These are phyloP conservation scores for Thymelicus lineola DNA, from an alignment of 2,888 invertebrate genomes.

Conservation along the genomic window DNA sequence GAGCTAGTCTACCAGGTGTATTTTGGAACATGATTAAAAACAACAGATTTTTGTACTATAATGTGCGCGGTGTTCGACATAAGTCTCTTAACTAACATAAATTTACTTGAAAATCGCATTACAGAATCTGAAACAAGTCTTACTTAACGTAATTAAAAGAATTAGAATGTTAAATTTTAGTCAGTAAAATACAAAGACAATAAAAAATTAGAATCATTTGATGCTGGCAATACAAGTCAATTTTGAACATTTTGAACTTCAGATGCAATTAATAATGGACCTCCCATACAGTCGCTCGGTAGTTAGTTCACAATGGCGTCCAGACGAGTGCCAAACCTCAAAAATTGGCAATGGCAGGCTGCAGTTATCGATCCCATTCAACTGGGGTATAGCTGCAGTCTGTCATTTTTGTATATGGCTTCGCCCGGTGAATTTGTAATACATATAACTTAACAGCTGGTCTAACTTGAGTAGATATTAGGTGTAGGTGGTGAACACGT, in stretches of 20 bases:
- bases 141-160: constrained; percentile 38
- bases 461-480: constrained; percentile 28
- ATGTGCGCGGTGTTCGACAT: constrained; percentile 70
- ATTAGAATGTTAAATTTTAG: constrained; percentile 52
- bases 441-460: constrained; percentile 27
- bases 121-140: constrained; percentile 47
- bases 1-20: constrained; percentile 55
- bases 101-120: constrained; percentile 43
- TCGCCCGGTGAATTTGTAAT: constrained; percentile 35
- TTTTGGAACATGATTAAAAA: constrained; percentile 69
- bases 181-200: constrained; percentile 48
- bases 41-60: constrained; percentile 73
- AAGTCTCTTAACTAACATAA: constrained; percentile 49
- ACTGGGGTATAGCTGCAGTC: constrained; percentile 26
- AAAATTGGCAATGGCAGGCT: constrained; percentile 23
- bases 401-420: constrained; percentile 30
- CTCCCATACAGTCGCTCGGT: constrained; percentile 20
- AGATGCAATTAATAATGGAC: constrained; percentile 25
- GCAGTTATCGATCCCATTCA: constrained; percentile 35
- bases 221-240: constrained; percentile 18
- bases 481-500: constrained; percentile 33
- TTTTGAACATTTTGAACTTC: constrained; percentile 20
- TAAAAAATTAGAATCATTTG: constrained; percentile 23
- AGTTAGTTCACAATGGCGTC: constrained; percentile 27
- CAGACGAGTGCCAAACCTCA: constrained; percentile 34